Evolutionary conservation across 2,888 invertebrate species (phyloP), one percentile per base, ranked within the genome.

Genomic region (Parelbella ahira): DNA sequence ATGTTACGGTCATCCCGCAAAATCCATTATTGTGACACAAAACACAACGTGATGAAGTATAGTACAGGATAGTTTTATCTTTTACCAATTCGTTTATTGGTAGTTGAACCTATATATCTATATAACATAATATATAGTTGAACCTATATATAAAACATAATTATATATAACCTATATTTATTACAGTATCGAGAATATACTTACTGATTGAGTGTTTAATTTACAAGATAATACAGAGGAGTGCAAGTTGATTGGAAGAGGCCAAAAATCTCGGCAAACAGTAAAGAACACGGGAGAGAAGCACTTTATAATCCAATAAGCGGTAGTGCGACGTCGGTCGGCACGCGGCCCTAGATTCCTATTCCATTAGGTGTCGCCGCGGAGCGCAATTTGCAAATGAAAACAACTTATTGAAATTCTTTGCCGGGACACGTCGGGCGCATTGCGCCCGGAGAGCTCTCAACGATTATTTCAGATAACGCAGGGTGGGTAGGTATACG

Each of bases 321-420:
- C 60, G 58, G 62, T 57, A 52, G 60, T 60, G 63, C 58, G 53
- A 21, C 30, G 60, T 54, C 58, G 63, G 63, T 41, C 51, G 56
- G 58, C 53, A 48, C 65, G 71, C 74, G 65, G 65, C 62, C 63
- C 64, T 60, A 66, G 75, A 81, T 82, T 80, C 79, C 72, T 73
- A 78, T 82, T 80, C 80, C 80, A 83, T 83, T 84, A 84, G 80
- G 76, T 83, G 80, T 84, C 83, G 72, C 65, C 66, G 71, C 63
- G 72, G 70, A 68, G 75, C 78, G 77, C 79, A 81, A 84, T 87
- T 86, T 84, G 84, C 83, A 82, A 87, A 87, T 84, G 83, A 84
- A 84, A 82, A 84, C 83, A 84, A 87, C 83, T 86, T 86, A 86
- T 84, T 86, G 86, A 84, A 87, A 86, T 87, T 86, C 84, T 79